Evolutionary conservation across 2,888 invertebrate genomes (phyloP), one percentile per base, ranked within the genome.

Genomic region (Alviniconcha strummeri): DNA sequence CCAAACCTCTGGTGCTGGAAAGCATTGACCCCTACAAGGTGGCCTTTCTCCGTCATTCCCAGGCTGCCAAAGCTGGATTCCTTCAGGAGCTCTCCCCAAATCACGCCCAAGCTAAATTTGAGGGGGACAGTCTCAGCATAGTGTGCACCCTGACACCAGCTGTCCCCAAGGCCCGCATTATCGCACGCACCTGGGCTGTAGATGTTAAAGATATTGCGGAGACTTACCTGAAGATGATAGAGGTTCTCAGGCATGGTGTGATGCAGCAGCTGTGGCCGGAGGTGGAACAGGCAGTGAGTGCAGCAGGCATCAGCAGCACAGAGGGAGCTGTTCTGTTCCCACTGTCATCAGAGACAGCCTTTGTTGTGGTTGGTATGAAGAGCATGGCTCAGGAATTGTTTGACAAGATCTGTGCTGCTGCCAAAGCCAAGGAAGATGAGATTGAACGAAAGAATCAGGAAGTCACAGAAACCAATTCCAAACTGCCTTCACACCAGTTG

Each of bases 181-280:
- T 82, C 15, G 74, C 76, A 11, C 72, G 54, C 17, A 74, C 84
- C 19, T 84, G 84, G 84, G 71, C 79, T 0, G 19, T 64, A 17
- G 84, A 84, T n/a, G 75, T 76, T 4, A 57, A 82, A 56, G 19
- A 84, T 8, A 36, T n/a, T 0, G 74, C 80, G 15, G 56, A 74
- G 4, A 15, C n/a, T 13, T 60, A 36, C 3, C 17, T 82, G 15
- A 19, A 69, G 6, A 15, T 54, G 64, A 19, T 82, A 6, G 74
- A 79, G 17, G 75, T 84, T 5, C n/a, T 17, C n/a, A 36, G 78
- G 19, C 13, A n/a, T 52, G 19, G 17, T 1, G 36, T 82, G 4
- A 55, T 82, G 79, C 82, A 81, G 54, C 76, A 83, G 78, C 76
- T 85, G 13, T 85, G 84, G 84, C 56, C 15, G 6, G 83, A 85